Evolutionary conservation across 2,797 vertebrate genomes (phyloP), one percentile per base, ranked within the genome.

Genomic region (Enteromius afrohamiltoni): DNA sequence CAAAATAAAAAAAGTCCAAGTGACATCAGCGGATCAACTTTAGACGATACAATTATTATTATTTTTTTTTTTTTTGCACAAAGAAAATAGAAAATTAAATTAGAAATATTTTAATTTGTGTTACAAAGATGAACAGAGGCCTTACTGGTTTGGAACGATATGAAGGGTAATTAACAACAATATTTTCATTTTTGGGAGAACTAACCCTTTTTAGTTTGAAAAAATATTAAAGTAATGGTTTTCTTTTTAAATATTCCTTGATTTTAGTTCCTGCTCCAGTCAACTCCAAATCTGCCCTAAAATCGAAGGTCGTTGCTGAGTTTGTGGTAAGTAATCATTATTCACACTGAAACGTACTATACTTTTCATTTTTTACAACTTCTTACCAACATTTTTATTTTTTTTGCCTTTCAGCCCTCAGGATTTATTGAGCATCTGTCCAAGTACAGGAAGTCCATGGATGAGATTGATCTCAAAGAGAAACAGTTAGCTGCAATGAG

Each of bases 401-500:
- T 77, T n/a, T 70, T 31, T 26, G 21, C 37, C 42, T 45, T 10
- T 49, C 40, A 78, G 98, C 98, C 98, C 0, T 96, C 97, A 90
- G 93, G 95, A 4, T 94, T 99, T 45, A 93, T 98, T 1, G 97
- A 99, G 19, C 95, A 98, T 37, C 90, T 99, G 83, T 88, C 95
- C n/a, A 83, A 95, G 3, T 95, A 97, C 88, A 97, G 97, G 75
- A 96, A 90, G 34, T 97, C 97, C 0, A 88, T 97, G 86, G 96
- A 98, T 84, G 96, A 99, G 90, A 94, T 96, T 9, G 97, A 99
- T 58, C 88, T 98, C 77, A 95, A 95, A 85, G 98, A 99, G 88
- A 99, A 99, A 85, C 98, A 99, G 93, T 94, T 99, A 40, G 94
- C 97, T 62, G 96, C 97, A 0, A 97, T 99, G 97, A 94, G 98